Evolutionary conservation across 64 coral and sea anemone species (phyloP), one percentile per base, ranked within the genome.

Genomic region (Porites lutea): DNA sequence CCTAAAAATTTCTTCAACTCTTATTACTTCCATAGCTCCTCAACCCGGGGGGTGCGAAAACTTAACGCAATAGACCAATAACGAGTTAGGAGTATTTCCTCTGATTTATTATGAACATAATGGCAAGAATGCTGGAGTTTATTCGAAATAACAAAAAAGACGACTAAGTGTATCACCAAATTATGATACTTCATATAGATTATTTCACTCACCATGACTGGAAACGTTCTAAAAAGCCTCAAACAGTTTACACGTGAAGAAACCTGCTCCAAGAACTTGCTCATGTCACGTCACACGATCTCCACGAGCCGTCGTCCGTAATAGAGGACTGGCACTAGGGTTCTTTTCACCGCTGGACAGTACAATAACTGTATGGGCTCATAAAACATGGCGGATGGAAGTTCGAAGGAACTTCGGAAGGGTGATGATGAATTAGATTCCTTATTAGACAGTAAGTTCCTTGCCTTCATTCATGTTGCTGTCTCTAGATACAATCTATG

Each of bases 381-480:
- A 4, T 89, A 63, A 65, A 94, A 89, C 51, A 94, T 94, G 92
- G 92, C 92, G 79, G 92, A 94, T 72, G 87, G 72, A 61, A 67
- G 51, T 68, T 48, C 69, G 10, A 76, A 62, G 71, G 64, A 69
- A 71, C 63, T n/a, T 23, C 73, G 88, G 27, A 16, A 20, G 2
- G 43, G 22, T 3, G 92, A 94, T 48, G 47, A 94, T 6, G 92
- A 94, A 69, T 68, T 94, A 10, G 92, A 94, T 49, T 87, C 89
- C 65, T 72, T 94, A 16, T 79, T 94, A 5, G 86, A 94, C 48
- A 94, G 92, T 94, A 84, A 94, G 92, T 89, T 37, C 3, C 70
- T 71, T n/a, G 4, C 6, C 13, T 82, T 14, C 15, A 18, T 13
- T 13, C 64, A 21, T 18, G 62, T 70, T 61, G 15, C 63, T 80